Evolutionary conservation across 2,888 invertebrate genomes (phyloP).

Genomic region (Dione vanillae): DNA sequence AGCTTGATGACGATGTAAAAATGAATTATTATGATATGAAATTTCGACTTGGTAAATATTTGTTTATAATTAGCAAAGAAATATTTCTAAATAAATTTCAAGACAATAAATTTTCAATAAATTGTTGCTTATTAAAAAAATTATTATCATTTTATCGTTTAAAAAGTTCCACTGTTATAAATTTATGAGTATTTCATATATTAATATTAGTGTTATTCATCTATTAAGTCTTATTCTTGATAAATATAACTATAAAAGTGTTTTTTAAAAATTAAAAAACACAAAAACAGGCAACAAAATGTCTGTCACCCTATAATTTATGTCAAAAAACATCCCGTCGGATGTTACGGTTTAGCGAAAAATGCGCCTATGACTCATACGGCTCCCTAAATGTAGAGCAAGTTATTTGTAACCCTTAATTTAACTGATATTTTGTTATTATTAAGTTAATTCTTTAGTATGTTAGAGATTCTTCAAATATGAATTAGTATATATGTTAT

Average conservation of each 20-base stretch:
- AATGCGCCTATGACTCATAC: conserved; percentile 71
- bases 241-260: not conserved
- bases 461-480: not conserved
- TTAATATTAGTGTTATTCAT: not conserved
- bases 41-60: not conserved
- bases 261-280: not conserved
- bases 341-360: conserved; percentile 69
- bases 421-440: not conserved
- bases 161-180: not conserved
- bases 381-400: conserved; percentile 30
- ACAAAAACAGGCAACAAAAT: not conserved
- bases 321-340: conserved; percentile 60
- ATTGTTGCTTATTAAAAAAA: not conserved
- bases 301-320: conserved; percentile 16
- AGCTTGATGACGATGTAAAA: conserved; percentile 10
- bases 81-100: not conserved
- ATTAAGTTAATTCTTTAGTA: not conserved
- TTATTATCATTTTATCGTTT: not conserved
- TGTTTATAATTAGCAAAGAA: not conserved
- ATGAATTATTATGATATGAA: conserved; percentile 3
- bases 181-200: not conserved
- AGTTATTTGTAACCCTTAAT: conserved; percentile 3
- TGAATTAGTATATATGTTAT: not conserved
- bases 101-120: not conserved
- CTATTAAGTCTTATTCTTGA: not conserved